Evolutionary conservation across 2,888 invertebrate genomes (phyloP).

Genomic region (Epirrhoe alternata): DNA sequence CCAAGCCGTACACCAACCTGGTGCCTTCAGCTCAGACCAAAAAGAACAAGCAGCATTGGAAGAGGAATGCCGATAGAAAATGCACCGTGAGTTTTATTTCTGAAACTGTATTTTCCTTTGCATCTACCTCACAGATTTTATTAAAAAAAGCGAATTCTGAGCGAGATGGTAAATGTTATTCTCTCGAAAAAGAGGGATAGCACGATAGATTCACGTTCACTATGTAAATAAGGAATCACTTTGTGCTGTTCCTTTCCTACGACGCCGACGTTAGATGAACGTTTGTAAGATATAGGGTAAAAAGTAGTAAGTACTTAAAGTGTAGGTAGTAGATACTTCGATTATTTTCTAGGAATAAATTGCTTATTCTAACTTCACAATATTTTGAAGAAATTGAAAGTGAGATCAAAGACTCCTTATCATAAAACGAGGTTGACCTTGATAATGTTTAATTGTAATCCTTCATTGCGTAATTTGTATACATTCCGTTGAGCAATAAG

Average conservation of each 20-base stretch:
- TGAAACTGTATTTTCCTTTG: neutral
- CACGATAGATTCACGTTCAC: too few relatives aligned
- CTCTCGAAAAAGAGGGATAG: too few relatives aligned
- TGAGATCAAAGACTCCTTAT: neutral
- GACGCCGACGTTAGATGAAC: too few relatives aligned
- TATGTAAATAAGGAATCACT: too few relatives aligned
- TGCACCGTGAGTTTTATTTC: slow-evolving; percentile 88
- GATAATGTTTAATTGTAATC: neutral
- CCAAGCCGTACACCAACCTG: slow-evolving; percentile 90
- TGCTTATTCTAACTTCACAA: neutral
- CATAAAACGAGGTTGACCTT: neutral
- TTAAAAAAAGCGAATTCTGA: too few relatives aligned
- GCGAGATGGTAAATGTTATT: too few relatives aligned
- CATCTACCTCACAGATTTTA: neutral
- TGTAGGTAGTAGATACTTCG: too few relatives aligned
- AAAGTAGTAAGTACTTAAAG: too few relatives aligned
- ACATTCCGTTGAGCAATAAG: neutral
- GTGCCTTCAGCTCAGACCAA: slow-evolving; percentile 95
- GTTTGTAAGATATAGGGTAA: too few relatives aligned
- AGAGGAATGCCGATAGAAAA: slow-evolving; percentile 94
- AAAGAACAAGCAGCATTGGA: slow-evolving; percentile 96
- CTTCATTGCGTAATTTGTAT: neutral
- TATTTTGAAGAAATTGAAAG: neutral
- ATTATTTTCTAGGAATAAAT: too few relatives aligned
- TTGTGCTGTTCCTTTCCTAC: too few relatives aligned